Percentiles rank a stretch among this genome's conserved stretches.
These are phyloP conservation scores for Eristalis pertinax DNA, from an alignment of 2,888 invertebrate genomes.

Conservation along the genomic window DNA sequence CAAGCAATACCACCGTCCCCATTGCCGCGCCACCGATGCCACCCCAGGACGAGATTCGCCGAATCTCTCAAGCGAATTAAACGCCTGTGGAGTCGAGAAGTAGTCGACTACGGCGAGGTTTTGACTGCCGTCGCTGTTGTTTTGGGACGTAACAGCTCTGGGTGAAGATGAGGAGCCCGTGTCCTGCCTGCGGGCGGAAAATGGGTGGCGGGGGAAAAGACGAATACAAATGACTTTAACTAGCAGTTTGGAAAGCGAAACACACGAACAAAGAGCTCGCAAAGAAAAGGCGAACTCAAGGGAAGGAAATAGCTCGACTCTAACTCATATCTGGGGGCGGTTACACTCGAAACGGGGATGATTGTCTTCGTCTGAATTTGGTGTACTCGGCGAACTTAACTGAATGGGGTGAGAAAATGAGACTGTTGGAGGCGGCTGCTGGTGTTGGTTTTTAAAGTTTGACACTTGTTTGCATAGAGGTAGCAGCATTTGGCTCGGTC, in stretches of 20 bases:
- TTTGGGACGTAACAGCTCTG: slow-evolving; percentile 13
- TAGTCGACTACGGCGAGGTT: slow-evolving; percentile 14
- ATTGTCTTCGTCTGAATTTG: not conserved
- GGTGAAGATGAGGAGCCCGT: slow-evolving; percentile 31
- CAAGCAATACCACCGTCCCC: not conserved
- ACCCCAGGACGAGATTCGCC: slow-evolving; percentile 16
- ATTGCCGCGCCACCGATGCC: not conserved
- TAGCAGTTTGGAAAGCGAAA: slow-evolving; percentile 58
- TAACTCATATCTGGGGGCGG: not conserved
- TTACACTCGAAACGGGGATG: not conserved
- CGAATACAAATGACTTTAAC: slow-evolving; percentile 58
- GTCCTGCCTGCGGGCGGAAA: slow-evolving; percentile 25
- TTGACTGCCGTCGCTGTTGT: slow-evolving; percentile 4
- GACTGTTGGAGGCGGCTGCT: not conserved
- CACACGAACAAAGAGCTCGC: slow-evolving; percentile 27
- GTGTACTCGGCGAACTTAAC: not conserved
- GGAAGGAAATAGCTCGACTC: not conserved
- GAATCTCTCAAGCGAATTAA: slow-evolving; percentile 54
- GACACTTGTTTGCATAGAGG: not conserved
- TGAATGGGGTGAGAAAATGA: not conserved
- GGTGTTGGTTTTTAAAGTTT: not conserved
- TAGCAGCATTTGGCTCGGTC: not conserved
- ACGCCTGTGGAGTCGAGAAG: slow-evolving; percentile 27
- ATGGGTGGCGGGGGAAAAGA: slow-evolving; percentile 6
- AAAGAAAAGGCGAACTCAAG: not conserved